These are phyloP conservation scores for Chascanopsetta lugubris DNA, from an alignment of 2,113 vertebrate species.

Conservation along the genomic window DNA sequence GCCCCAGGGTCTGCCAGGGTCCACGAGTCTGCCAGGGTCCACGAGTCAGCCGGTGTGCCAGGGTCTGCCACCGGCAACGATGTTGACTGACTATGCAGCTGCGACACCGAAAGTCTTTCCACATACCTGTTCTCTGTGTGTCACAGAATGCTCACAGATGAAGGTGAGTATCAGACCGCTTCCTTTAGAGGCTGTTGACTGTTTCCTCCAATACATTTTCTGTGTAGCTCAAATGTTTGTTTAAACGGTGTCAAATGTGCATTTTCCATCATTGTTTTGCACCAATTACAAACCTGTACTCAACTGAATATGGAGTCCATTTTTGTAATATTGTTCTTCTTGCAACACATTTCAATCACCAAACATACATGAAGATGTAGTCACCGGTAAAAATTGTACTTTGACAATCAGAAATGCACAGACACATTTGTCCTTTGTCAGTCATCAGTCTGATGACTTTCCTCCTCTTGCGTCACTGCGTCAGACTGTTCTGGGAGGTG, in stretches of 20 bases:
- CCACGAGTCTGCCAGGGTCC: no score
- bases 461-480: neutral
- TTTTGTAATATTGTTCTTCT: neutral
- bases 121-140: conserved; percentile 97
- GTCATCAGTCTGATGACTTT: neutral
- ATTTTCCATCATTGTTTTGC: neutral
- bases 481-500: neutral
- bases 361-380: neutral
- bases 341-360: neutral
- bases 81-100: conserved; percentile 96
- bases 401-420: neutral
- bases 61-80: conserved; percentile 85
- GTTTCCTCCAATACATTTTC: neutral
- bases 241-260: neutral
- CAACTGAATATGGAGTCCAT: no score
- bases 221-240: no score
- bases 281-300: no score
- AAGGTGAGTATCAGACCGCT: conserved; percentile 88
- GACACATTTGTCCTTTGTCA: neutral
- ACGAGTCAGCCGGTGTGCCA: conserved; percentile 55
- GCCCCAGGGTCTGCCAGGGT: no score
- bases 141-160: conserved; percentile 90
- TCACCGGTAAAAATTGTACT: neutral
- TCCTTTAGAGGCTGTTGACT: neutral
- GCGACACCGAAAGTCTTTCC: conserved; percentile 91